Conservation (phyloP, 2,888 invertebrate genomes). For the Limulus polyphemus region DNA sequence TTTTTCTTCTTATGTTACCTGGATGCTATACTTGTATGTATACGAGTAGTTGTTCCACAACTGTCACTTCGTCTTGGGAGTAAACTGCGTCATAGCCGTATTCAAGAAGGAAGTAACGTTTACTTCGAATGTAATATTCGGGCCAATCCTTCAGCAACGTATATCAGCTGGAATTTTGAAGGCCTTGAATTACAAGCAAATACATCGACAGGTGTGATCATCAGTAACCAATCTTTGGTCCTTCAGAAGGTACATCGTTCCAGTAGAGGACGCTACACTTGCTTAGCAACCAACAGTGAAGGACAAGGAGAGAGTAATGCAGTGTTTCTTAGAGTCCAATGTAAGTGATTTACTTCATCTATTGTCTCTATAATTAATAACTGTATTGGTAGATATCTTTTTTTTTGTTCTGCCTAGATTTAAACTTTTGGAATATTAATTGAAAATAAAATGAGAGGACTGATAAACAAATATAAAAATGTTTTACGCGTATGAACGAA, state of each 20-base stretch:
- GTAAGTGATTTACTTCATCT: constrained; percentile 40
- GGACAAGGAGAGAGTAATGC: constrained; percentile 75
- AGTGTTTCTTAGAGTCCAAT: constrained; percentile 70
- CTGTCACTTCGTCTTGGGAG: too few species aligned
- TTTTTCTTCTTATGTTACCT: too few species aligned
- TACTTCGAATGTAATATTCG: constrained; percentile 85
- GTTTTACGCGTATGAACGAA: too few species aligned
- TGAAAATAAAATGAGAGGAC: too few species aligned
- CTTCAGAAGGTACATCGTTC: constrained; percentile 74
- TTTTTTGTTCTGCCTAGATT: too few species aligned
- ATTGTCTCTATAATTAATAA: too few species aligned
- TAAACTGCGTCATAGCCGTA: too few species aligned
- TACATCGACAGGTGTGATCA: constrained; percentile 68
- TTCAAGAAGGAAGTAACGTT: constrained; percentile 49
- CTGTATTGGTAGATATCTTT: too few species aligned
- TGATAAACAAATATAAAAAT: too few species aligned
- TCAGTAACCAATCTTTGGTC: constrained; percentile 78
- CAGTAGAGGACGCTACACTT: constrained; percentile 80
- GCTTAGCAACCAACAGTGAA: constrained; percentile 76
- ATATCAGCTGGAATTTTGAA: constrained; percentile 41
- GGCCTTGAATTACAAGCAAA: constrained; percentile 64
- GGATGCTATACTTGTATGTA: too few species aligned
- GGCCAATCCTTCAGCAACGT: constrained; percentile 60
- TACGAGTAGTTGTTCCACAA: too few species aligned
- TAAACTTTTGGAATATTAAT: too few species aligned